Evolutionary conservation across 2,888 invertebrate genomes (phyloP).

Genomic region (Pyrocoelia pectoralis): DNA sequence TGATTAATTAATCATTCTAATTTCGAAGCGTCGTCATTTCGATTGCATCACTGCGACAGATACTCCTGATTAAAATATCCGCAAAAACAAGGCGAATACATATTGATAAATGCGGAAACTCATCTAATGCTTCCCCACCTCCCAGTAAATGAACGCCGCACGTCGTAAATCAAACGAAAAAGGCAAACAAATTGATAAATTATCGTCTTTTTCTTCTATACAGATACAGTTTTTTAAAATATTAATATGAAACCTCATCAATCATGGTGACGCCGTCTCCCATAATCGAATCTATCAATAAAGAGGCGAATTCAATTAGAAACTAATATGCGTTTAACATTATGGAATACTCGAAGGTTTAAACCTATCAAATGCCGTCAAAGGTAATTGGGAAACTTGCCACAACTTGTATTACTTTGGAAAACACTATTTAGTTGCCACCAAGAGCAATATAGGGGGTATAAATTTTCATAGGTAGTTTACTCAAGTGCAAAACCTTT

Average conservation of each 20-base stretch:
- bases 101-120: background rate
- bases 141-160: too few relatives aligned
- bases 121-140: too few relatives aligned
- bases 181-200: slow-evolving; percentile 1
- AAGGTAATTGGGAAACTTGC: slow-evolving; percentile 43
- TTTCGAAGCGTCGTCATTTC: background rate
- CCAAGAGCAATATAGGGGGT: slow-evolving; percentile 14
- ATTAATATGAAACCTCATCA: background rate
- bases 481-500: slow-evolving; percentile 2
- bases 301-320: slow-evolving; percentile 22
- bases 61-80: background rate
- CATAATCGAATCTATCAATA: background rate
- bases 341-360: slow-evolving; percentile 26
- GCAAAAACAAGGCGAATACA: slow-evolving; percentile 1
- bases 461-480: slow-evolving; percentile 16
- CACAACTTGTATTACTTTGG: slow-evolving; percentile 37
- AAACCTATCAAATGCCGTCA: slow-evolving; percentile 41
- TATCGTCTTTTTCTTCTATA: background rate
- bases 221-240: background rate
- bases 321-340: slow-evolving; percentile 24
- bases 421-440: slow-evolving; percentile 29
- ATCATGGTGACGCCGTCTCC: background rate
- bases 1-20: background rate
- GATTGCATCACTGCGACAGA: background rate
- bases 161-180: background rate